Base-by-base conservation (phyloP, 2,797 vertebrate genomes). In the Kryptopterus vitreolus region DNA sequence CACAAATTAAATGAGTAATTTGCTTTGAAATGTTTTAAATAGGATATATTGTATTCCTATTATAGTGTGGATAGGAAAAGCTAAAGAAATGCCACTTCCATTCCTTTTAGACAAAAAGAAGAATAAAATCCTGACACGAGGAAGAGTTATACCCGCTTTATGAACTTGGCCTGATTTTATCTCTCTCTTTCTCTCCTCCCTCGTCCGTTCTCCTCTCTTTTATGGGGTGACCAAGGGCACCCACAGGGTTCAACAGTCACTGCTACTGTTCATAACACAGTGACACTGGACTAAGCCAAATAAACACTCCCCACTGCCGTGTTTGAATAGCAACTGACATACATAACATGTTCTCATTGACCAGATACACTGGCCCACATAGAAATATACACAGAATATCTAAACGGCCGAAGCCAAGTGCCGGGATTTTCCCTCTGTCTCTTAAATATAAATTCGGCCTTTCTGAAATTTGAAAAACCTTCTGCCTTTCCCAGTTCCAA, bases 161-260 rank as follows among this genome's bases (percentile, higher is more conserved):
- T 85, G 81, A 85, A 87, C 83, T 85, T 81, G 85, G 63, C 53
- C 78, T 63, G 80, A 83, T 84, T 82, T 87, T 85, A 79, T 83
- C 84, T 82, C 68, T 69, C 38, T 79, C 63, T 78, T 66, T 83
- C 77, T 73, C 84, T 85, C 82, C 72, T 84, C 77, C 75, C 68
- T 80, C 73, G 69, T 61, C 57, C 65, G n/a, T 33, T 52, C 62
- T 38, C 43, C 74, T 74, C 55, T 74, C 22, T 65, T 88, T 85
- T 82, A 85, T 78, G 74, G 79, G 76, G 66, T 74, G 70, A 85
- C 72, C 80, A 85, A 70, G 78, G 58, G 76, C 76, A 76, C 76
- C 77, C 74, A 26, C 77, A 66, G 61, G 55, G 79, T 83, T 86
- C 76, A 84, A 77, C 79, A 84, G 84, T 72, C 69, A 50, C 71